Evolutionary conservation across 1,140 invertebrate genomes (phyloP).

Genomic region (Neodiprion fabricii): DNA sequence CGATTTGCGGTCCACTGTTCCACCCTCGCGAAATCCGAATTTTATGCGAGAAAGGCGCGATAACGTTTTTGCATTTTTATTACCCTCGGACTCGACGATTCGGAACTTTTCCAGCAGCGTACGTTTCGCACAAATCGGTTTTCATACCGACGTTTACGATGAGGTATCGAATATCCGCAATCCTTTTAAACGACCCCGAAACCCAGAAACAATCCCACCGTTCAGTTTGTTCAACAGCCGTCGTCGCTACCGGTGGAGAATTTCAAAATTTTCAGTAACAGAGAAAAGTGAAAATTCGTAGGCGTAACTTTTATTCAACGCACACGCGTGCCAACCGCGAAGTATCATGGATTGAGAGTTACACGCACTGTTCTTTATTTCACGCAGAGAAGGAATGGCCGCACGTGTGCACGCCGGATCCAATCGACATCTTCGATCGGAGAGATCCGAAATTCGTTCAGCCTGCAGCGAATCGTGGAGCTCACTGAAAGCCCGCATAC

Average conservation of each 20-base stretch:
- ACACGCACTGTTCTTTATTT: too few relatives aligned
- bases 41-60: not conserved
- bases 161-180: not conserved
- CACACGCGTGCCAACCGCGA: too few relatives aligned
- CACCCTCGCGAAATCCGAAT: not conserved
- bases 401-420: not conserved
- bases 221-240: too few relatives aligned
- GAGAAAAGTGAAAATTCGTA: too few relatives aligned
- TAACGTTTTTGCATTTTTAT: not conserved
- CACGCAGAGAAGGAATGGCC: constrained; percentile 1
- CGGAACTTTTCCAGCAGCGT: too few relatives aligned
- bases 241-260: too few relatives aligned
- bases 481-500: not conserved
- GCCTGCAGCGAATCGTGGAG: not conserved
- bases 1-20: not conserved
- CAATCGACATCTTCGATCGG: not conserved
- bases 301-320: too few relatives aligned
- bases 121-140: not conserved
- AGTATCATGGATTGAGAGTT: too few relatives aligned
- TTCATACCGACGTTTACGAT: not conserved
- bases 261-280: too few relatives aligned
- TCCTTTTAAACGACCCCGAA: not conserved
- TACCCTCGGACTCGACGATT: not conserved
- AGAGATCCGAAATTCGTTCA: not conserved
- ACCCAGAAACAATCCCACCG: not conserved